Evolutionary conservation across 2,888 invertebrate genomes (phyloP).

Genomic region (Machimus rusticus): DNA sequence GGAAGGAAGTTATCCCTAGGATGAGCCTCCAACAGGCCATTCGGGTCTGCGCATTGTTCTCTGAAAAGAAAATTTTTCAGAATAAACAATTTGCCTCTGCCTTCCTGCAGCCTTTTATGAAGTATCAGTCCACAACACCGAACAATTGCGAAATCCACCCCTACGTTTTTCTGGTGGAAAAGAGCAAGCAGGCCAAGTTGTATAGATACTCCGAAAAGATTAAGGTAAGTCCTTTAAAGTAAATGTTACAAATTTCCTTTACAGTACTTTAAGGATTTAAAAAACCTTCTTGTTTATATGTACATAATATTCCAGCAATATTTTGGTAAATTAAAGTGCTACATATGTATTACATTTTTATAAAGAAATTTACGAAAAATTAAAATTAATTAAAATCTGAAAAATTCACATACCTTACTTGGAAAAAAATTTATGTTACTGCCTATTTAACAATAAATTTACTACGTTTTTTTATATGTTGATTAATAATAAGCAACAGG

Average conservation of each 20-base stretch:
- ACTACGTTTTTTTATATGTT: too few species aligned
- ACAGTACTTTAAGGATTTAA: too few species aligned
- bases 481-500: too few species aligned
- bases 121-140: background rate
- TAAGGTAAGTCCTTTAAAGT: constrained; percentile 37
- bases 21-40: constrained; percentile 55
- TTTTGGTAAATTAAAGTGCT: too few species aligned
- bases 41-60: constrained; percentile 52
- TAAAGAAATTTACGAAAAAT: too few species aligned
- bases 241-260: background rate
- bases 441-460: too few species aligned
- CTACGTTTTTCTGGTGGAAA: constrained; percentile 52
- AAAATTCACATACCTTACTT: too few species aligned
- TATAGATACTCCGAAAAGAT: constrained; percentile 43
- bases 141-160: constrained; percentile 53
- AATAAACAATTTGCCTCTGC: constrained; percentile 49
- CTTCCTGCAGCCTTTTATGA: constrained; percentile 44
- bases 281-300: too few species aligned
- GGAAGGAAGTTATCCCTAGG: constrained; percentile 52
- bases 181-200: constrained; percentile 43
- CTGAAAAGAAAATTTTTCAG: constrained; percentile 50
- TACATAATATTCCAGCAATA: too few species aligned
- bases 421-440: too few species aligned
- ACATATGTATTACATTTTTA: too few species aligned
- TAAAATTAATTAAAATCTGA: too few species aligned